Evolutionary conservation across 2,888 invertebrate species (phyloP).

Genomic region (Protonemura montana): DNA sequence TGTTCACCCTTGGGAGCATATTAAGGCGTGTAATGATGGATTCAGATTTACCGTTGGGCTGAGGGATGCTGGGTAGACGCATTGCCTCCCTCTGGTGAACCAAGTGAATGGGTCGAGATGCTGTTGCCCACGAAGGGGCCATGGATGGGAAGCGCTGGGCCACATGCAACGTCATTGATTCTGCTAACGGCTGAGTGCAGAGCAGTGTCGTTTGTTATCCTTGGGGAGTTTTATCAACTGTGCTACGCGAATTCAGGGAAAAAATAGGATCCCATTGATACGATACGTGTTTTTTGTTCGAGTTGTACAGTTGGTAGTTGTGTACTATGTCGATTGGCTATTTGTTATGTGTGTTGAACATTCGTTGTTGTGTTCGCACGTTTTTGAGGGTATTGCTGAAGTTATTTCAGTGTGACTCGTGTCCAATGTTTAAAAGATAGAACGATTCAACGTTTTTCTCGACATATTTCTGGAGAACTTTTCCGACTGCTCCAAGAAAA

Average conservation of each 20-base stretch:
- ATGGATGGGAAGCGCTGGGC: constrained; percentile 75
- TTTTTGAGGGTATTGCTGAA: no score
- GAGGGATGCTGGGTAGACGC: background rate
- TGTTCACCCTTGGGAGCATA: background rate
- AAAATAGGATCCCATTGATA: background rate
- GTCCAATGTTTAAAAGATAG: no score
- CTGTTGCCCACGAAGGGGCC: background rate
- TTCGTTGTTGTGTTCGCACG: background rate
- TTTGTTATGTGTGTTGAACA: background rate
- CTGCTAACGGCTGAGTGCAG: background rate
- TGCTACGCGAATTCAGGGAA: background rate
- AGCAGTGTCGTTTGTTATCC: background rate
- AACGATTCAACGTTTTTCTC: no score
- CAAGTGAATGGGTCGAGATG: background rate
- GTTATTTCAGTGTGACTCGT: no score
- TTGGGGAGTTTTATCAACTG: background rate
- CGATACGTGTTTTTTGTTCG: background rate
- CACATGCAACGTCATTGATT: background rate
- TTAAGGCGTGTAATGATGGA: background rate
- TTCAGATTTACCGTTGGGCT: background rate
- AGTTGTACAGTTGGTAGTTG: background rate
- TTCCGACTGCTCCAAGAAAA: no score
- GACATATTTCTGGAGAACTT: no score
- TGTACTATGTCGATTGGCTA: background rate
- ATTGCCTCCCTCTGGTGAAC: background rate